Conservation (phyloP, 2,113 vertebrate species). For the Phyllostomus hastatus region DNA sequence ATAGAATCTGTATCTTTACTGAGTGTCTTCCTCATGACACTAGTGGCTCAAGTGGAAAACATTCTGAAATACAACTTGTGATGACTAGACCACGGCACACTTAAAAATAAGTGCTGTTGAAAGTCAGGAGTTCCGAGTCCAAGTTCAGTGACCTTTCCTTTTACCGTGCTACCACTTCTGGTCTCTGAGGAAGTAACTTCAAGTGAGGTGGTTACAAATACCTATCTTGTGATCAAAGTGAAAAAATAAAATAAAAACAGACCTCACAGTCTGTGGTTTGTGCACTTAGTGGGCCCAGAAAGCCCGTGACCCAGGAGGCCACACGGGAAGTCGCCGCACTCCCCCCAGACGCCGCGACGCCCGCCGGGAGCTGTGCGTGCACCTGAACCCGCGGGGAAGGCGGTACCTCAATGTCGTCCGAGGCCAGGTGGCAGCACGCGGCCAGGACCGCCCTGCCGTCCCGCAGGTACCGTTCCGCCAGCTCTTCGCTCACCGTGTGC, state of each 20-base stretch:
- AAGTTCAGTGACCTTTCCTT: background rate
- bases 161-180: background rate
- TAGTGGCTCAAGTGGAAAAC: background rate
- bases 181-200: background rate
- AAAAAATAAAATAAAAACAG: background rate
- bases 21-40: background rate
- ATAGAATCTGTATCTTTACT: background rate
- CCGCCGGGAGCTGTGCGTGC: background rate
- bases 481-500: conserved; percentile 87
- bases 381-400: background rate
- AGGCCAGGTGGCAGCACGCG: conserved; percentile 94
- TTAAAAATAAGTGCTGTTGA: background rate
- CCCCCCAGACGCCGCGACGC: background rate
- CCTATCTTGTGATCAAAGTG: background rate
- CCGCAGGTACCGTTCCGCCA: conserved; percentile 97
- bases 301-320: background rate
- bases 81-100: background rate
- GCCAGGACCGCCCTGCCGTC: conserved; percentile 90
- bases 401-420: conserved; percentile 92
- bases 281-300: background rate
- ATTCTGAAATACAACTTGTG: background rate
- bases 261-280: background rate
- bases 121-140: background rate
- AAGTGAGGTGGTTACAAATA: background rate
- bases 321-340: background rate